phyloP scores from a whole-genome alignment of 2,113 vertebrate species.

The Caretta caretta region DNA sequence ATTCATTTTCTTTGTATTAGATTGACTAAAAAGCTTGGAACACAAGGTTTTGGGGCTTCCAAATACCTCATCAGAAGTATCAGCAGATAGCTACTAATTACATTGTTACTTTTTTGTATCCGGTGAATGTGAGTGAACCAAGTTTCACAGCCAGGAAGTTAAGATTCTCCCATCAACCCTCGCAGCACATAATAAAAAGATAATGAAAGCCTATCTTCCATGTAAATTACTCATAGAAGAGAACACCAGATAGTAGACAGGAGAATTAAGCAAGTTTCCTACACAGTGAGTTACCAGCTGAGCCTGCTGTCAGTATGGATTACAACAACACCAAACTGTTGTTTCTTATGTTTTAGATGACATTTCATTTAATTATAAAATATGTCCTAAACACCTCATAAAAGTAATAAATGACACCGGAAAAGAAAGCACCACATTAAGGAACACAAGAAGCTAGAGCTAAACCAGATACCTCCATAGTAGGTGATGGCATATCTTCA shows the following conservation, averaged over 20 bases:
- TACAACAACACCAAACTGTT: background rate
- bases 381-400: background rate
- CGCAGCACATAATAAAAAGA: background rate
- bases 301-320: background rate
- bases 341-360: background rate
- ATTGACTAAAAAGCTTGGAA: background rate
- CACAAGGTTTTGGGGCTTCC: background rate
- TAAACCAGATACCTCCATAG: background rate
- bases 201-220: background rate
- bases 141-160: background rate
- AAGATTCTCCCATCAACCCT: slow-evolving; percentile 16
- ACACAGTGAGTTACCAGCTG: background rate
- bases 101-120: background rate
- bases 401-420: background rate
- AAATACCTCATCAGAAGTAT: slow-evolving; percentile 3
- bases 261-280: background rate
- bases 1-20: slow-evolving; percentile 7
- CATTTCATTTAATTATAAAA: background rate
- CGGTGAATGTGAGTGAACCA: background rate
- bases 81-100: background rate
- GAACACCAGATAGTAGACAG: background rate
- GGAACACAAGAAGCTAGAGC: background rate
- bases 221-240: background rate
- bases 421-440: background rate
- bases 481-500: background rate